Base-by-base conservation (phyloP, 2,888 invertebrate species). In the Diarsia brunnea region DNA sequence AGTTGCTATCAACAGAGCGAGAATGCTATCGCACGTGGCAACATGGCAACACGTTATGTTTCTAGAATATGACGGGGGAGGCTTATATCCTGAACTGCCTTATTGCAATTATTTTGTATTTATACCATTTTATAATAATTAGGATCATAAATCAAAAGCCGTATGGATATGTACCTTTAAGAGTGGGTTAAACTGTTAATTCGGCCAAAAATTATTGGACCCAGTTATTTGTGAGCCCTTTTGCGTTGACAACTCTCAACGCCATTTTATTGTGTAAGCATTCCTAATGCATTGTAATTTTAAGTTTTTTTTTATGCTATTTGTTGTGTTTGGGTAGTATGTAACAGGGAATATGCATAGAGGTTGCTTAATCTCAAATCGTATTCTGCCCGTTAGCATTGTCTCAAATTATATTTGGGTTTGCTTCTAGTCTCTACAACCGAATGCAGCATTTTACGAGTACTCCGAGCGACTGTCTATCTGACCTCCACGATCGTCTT, bases 251-350 rank as follows among this genome's bases (percentile, higher is more conserved):
- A 38, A 11, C 1, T 16, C 31, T 10, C 4, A 51, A 65, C 14
- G 24, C 49, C 11, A 64, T 3, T 27, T 38, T 69, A 68, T 58
- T 77, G n/a, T 77, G 16, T 61, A 60, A 82, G 78, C 78, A 82
- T 81, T 81, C 76, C 69, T 70, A 64, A 27, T 53, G 51, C 51
- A 72, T 63, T 69, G 7, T 70, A 45, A 27, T 65, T 63, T 69
- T 49, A 58, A 49, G n/a, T 24, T 70, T 31, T 49, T 31, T 49
- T 45, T 67, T 66, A 49, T 38, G n/a, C 27, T 66, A 72, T 81
- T 73, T 73, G 38, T 70, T 70, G 58, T 16, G 55, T 78, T 81
- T 73, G 64, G 73, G 63, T 53, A 24, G 0, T 24, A 10, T 58
- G 38, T 53, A 21, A 43, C 38, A 24, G 47, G 38, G 47, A 69